These are phyloP conservation scores for Ophion ellenae DNA, from an alignment of 2,888 invertebrate genomes.

Conservation along the genomic window DNA sequence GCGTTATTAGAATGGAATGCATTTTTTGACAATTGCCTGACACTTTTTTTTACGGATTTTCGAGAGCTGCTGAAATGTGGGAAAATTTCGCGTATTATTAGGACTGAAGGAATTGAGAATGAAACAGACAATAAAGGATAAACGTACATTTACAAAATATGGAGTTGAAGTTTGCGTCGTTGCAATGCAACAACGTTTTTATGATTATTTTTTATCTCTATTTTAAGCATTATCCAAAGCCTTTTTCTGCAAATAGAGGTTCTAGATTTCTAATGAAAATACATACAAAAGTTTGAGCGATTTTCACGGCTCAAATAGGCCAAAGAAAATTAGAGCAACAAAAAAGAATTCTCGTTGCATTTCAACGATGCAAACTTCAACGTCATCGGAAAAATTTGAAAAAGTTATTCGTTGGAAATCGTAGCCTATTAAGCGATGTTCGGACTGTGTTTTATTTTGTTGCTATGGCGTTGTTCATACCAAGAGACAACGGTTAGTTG, in stretches of 20 bases:
- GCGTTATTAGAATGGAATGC: background rate
- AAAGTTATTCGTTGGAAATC: too few species aligned
- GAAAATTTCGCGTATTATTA: background rate
- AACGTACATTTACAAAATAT: background rate
- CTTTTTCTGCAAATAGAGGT: too few species aligned
- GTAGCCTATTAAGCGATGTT: too few species aligned
- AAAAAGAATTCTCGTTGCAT: background rate
- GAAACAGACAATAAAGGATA: background rate
- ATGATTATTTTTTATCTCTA: background rate
- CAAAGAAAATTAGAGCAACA: background rate
- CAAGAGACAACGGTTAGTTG: too few species aligned
- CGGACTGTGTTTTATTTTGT: too few species aligned
- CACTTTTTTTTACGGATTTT: background rate
- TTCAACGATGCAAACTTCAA: too few species aligned
- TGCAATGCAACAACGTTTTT: too few species aligned
- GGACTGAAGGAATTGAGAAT: background rate
- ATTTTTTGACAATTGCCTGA: background rate
- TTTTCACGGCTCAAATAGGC: background rate
- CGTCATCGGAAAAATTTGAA: too few species aligned
- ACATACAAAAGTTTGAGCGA: background rate
- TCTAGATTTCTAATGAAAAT: too few species aligned
- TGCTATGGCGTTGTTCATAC: too few species aligned
- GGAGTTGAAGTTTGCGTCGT: too few species aligned
- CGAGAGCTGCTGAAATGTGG: background rate
- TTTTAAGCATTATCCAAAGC: background rate